Base-by-base conservation (phyloP, 1,140 invertebrate species). In the Pogonomyrmex barbatus region DNA sequence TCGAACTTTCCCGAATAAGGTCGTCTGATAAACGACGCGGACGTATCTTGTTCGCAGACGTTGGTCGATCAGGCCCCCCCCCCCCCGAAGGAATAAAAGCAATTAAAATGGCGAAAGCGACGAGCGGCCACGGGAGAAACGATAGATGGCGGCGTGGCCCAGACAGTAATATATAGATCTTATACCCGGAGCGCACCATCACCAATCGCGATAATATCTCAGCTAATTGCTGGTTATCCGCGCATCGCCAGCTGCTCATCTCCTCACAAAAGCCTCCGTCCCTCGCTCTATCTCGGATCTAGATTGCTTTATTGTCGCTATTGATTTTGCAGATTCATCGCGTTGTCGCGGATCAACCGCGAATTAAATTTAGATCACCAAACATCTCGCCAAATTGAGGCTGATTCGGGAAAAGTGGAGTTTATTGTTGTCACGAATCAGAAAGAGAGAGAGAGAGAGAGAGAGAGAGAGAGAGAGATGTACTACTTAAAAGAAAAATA, bases 171-270 rank as follows among this genome's bases (percentile, higher is more conserved):
- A 82, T 76, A 89, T 89, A 89, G 87, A 86, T 89, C 62, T 88
- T 77, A 67, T 24, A 81, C 24, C 36, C 12, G 45, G 71, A 24
- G 39, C 45, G 60, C 47, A 24, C 24, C 24, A 87, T 89, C 87
- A 58, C 62, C 77, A 60, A 83, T 89, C 87, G 24, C 73, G 88
- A 89, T 89, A 73, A 89, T 89, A 89, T 89, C 88, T 89, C 84
- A 70, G 73, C 65, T 89, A 89, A 89, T 89, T 89, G 88, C 85
- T 24, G 88, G 60, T 87, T 89, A 89, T 63, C 85, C 88, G 47
- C 65, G 63, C 60, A 87, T 68, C 54, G 39, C 30, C 85, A 45
- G 58, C 42, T 67, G 73, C 70, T 63, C 83, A 36, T 82, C 76
- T 30, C 33, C 52, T 65, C 45, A 52, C 50, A 17, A 54, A 82